phyloP scores from a whole-genome alignment of 2,113 vertebrate species.

The Vulpes ferrilata region DNA sequence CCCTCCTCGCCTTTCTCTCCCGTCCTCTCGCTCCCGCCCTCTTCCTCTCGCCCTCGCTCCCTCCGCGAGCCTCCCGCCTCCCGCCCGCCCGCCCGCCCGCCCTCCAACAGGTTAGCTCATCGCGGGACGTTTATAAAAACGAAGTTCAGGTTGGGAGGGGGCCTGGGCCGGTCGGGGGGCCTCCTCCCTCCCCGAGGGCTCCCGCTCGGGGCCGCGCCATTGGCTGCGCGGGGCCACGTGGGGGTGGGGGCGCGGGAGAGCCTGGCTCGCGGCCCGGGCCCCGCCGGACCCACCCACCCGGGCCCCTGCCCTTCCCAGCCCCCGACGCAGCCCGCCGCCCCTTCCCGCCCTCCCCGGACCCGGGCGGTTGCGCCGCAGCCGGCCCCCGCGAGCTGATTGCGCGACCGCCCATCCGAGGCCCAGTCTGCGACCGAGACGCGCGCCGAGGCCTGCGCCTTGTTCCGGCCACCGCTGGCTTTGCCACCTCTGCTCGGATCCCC shows the following conservation, averaged over 20 bases:
- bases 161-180: slow-evolving; percentile 83
- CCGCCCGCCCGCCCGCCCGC: slow-evolving; percentile 83
- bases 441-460: slow-evolving; percentile 71
- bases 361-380: slow-evolving; percentile 60
- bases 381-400: slow-evolving; percentile 59
- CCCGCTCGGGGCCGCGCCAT: slow-evolving; percentile 82
- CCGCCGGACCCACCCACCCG: slow-evolving; percentile 79
- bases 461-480: slow-evolving; percentile 28
- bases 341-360: slow-evolving; percentile 47
- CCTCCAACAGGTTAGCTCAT: slow-evolving; percentile 90
- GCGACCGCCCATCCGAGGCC: slow-evolving; percentile 71
- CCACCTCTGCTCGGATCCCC: slow-evolving; percentile 52
- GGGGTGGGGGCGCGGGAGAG: slow-evolving; percentile 75
- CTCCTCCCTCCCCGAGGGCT: slow-evolving; percentile 85
- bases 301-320: neutral
- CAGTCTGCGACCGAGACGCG: slow-evolving; percentile 64
- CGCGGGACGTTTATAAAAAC: slow-evolving; percentile 90
- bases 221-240: slow-evolving; percentile 87
- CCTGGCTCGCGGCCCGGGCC: slow-evolving; percentile 71
- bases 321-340: slow-evolving; percentile 65
- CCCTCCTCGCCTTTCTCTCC: slow-evolving; percentile 74
- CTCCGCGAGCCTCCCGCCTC: slow-evolving; percentile 78
- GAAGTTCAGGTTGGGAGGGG: slow-evolving; percentile 88
- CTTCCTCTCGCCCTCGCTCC: slow-evolving; percentile 73
- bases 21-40: slow-evolving; percentile 77